A percentile compares a stretch with the other conserved stretches of the same genome.
Conservation (phyloP, 2,797 vertebrate species). For the Sebastes goodei region DNA sequence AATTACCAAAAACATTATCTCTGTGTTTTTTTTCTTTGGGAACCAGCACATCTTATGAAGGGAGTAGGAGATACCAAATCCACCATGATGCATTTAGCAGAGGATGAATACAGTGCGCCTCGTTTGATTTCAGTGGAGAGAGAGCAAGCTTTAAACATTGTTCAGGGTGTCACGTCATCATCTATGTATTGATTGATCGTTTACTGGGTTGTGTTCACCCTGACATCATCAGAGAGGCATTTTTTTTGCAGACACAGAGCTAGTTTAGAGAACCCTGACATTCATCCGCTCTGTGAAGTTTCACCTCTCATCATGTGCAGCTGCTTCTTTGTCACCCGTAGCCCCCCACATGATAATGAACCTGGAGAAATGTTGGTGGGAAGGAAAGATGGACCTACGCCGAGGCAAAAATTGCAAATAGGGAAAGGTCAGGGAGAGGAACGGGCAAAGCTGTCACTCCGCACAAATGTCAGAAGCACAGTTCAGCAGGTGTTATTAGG, state of each 20-base stretch:
- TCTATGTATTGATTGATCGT: not conserved
- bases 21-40: slow-evolving; percentile 11
- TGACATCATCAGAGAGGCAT: not conserved
- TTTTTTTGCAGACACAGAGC: not conserved
- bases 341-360: slow-evolving; percentile 12
- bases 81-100: not conserved
- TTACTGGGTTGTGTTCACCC: not conserved
- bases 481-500: slow-evolving; percentile 31
- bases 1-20: slow-evolving; percentile 39
- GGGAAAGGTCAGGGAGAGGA: slow-evolving; percentile 42
- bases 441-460: slow-evolving; percentile 32
- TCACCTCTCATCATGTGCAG: not conserved
- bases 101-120: not conserved
- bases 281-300: slow-evolving; percentile 9
- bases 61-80: not conserved
- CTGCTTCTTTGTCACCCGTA: not conserved
- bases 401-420: not conserved
- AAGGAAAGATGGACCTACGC: not conserved
- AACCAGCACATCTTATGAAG: slow-evolving; percentile 9
- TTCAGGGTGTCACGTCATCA: not conserved
- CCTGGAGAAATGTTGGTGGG: not conserved
- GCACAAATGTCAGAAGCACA: slow-evolving; percentile 47
- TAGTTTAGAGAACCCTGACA: not conserved
- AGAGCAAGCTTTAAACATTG: not conserved
- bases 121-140: not conserved